phyloP scores from a whole-genome alignment of 30 jellyfish, hydroid and myxozoan species.

The Chrysaora quinquecirrha region DNA sequence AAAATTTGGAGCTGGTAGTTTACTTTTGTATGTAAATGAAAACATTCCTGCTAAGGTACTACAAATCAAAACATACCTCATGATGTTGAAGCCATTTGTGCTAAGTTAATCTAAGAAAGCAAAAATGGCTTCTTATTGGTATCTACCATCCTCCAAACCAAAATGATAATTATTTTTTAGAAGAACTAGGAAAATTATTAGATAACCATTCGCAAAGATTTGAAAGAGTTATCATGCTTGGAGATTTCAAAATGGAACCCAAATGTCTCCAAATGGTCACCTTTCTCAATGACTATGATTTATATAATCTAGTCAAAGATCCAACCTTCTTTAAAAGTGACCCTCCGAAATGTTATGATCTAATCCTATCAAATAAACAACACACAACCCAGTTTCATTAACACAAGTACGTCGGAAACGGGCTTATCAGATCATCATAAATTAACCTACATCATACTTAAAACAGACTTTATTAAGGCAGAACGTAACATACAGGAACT shows the following conservation, averaged over 20 bases:
- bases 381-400: background rate
- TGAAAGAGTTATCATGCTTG: too few relatives aligned
- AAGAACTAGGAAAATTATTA: background rate
- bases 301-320: background rate
- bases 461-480: too few relatives aligned
- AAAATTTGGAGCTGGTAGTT: conserved; percentile 5
- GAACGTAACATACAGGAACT: background rate
- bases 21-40: background rate
- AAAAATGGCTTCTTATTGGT: conserved; percentile 18
- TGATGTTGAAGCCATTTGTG: conserved; percentile 5
- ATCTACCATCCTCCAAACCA: conserved; percentile 3
- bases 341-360: too few relatives aligned
- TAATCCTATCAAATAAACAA: too few relatives aligned
- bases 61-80: background rate
- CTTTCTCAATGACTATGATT: background rate
- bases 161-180: too few relatives aligned
- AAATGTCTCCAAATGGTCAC: background rate
- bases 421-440: too few relatives aligned
- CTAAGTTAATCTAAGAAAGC: background rate
- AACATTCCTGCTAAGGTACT: too few relatives aligned
- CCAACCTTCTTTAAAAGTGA: background rate
- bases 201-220: background rate
- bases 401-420: too few relatives aligned
- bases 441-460: too few relatives aligned
- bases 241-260: background rate